Conservation (phyloP, 2,888 invertebrate genomes). For the Eupelmus urozonus region DNA sequence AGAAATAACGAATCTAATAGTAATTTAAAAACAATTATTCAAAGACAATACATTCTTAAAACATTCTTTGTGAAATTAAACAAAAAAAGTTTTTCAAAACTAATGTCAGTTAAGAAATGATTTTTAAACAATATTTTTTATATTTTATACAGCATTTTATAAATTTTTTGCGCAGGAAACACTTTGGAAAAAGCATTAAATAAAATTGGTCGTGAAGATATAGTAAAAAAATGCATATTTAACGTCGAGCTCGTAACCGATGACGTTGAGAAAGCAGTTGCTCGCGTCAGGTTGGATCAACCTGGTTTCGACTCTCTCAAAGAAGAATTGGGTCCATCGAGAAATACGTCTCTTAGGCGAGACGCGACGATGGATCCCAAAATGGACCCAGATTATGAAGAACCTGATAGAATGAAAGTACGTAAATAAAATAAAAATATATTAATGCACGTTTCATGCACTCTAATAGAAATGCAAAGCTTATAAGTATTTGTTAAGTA, state of each 20-base stretch:
- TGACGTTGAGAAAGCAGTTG: slow-evolving; percentile 81
- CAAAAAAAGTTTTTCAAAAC: not conserved
- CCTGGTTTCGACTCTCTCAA: slow-evolving; percentile 83
- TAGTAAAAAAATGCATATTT: slow-evolving; percentile 86
- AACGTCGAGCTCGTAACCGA: slow-evolving; percentile 89
- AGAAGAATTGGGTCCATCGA: slow-evolving; percentile 86
- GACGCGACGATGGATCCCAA: slow-evolving; percentile 81
- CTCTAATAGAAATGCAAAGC: not conserved
- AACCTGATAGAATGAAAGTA: slow-evolving; percentile 85
- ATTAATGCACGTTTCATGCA: not conserved
- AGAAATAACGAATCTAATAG: not conserved
- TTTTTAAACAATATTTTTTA: slow-evolving; percentile 15
- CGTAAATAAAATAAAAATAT: not conserved
- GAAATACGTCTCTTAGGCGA: slow-evolving; percentile 85
- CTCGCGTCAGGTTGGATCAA: slow-evolving; percentile 79
- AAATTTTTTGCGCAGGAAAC: slow-evolving; percentile 80
- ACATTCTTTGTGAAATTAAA: not conserved
- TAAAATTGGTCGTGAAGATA: slow-evolving; percentile 89
- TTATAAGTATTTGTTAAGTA: slow-evolving; percentile 17
- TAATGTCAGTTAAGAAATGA: slow-evolving; percentile 9
- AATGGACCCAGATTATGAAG: slow-evolving; percentile 80
- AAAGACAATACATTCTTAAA: too few species aligned
- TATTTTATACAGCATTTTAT: not conserved
- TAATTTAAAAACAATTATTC: too few species aligned
- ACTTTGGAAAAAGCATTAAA: slow-evolving; percentile 86